Conservation (phyloP, 1,140 invertebrate genomes). For the Wasmannia auropunctata region DNA sequence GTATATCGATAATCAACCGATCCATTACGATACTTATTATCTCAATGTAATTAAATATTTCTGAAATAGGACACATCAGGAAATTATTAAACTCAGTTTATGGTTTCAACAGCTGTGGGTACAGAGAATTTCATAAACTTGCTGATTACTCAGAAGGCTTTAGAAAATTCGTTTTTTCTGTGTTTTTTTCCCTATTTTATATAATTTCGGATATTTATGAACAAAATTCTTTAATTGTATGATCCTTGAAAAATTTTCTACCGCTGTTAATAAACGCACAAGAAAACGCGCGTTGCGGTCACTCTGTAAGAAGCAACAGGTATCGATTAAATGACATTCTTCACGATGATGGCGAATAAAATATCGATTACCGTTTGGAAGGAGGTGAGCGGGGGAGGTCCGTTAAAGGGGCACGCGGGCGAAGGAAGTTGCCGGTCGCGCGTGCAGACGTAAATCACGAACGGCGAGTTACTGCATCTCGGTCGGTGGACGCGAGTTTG, state of each 20-base stretch:
- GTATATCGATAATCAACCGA: constrained; percentile 7
- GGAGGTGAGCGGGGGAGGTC: background rate
- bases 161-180: background rate
- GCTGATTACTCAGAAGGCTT: background rate
- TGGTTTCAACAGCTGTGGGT: background rate
- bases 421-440: background rate
- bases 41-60: constrained; percentile 15
- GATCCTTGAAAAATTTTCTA: background rate
- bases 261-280: constrained; percentile 3
- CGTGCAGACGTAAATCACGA: constrained; percentile 56
- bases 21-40: background rate
- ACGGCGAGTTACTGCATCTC: background rate
- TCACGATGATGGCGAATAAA: constrained; percentile 13
- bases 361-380: constrained; percentile 17
- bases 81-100: background rate
- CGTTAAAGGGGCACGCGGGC: background rate
- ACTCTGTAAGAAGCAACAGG: background rate
- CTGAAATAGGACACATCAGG: background rate
- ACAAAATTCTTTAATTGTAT: background rate
- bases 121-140: background rate
- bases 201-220: background rate
- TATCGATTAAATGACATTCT: constrained; percentile 39
- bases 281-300: background rate
- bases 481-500: constrained; percentile 46
- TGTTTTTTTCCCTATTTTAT: background rate